These are phyloP conservation scores for Hypotaenidia philippensis DNA, from an alignment of 2,797 vertebrate species.

Conservation along the genomic window DNA sequence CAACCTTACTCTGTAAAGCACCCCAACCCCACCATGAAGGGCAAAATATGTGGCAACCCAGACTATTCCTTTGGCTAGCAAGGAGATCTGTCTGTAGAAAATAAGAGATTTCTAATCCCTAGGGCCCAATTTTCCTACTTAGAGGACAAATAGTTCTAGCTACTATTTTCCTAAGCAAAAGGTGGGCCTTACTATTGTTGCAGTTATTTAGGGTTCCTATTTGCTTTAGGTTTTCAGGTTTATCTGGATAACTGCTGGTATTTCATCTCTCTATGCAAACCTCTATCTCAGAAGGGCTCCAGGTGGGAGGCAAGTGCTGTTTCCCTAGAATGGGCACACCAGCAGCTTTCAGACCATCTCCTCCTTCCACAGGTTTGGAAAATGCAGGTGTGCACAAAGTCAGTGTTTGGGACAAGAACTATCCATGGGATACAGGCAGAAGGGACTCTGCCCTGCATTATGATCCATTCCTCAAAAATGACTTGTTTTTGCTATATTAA, in stretches of 20 bases:
- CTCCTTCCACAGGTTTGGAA: background rate
- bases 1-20: rapidly evolving
- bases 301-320: background rate
- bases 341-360: background rate
- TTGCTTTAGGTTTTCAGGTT: background rate
- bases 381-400: background rate
- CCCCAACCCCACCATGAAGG: background rate
- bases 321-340: background rate
- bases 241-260: background rate
- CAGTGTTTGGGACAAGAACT: background rate
- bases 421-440: background rate
- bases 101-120: background rate
- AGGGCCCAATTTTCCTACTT: background rate
- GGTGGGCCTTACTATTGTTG: background rate
- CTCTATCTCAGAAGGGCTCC: background rate
- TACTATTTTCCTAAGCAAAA: background rate
- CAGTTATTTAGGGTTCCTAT: background rate
- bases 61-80: background rate
- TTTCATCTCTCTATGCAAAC: background rate
- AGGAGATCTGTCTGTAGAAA: background rate
- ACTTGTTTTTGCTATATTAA: background rate
- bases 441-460: background rate
- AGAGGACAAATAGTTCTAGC: background rate
- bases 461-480: background rate
- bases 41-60: background rate